Conservation (phyloP, 2,888 invertebrate species). For the Terebella lapidaria region DNA sequence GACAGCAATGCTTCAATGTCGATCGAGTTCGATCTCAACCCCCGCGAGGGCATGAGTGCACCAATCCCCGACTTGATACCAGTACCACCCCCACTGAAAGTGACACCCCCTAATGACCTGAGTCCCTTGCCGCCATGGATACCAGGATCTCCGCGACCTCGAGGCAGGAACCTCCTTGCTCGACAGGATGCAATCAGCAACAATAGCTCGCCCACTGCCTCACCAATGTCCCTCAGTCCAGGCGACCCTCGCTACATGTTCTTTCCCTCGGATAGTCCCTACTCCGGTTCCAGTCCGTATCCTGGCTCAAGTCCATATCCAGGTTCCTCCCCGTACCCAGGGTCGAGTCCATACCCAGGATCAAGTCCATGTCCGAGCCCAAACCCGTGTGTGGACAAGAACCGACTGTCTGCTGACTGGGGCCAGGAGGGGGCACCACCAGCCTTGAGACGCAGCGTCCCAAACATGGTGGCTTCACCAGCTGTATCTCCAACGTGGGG, state of each 20-base stretch:
- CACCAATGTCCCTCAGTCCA: background rate
- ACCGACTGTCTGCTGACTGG: background rate
- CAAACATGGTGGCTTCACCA: background rate
- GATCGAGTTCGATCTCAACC: too few species aligned
- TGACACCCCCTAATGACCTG: background rate
- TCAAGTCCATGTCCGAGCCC: background rate
- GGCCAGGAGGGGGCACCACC: background rate
- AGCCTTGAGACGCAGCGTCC: background rate
- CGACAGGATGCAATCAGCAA: constrained; percentile 4
- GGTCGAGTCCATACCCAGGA: background rate
- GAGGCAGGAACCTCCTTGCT: background rate
- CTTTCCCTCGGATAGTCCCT: background rate
- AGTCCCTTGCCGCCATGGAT: background rate
- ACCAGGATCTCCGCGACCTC: background rate
- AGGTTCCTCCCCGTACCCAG: background rate
- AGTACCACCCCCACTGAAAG: too few species aligned
- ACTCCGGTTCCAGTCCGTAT: background rate
- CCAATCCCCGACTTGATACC: too few species aligned
- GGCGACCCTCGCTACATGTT: background rate
- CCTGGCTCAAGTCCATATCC: background rate
- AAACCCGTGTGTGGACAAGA: background rate
- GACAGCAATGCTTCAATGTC: background rate
- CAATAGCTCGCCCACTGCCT: background rate
- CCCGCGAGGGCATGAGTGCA: too few species aligned
- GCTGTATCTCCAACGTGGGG: background rate